Evolutionary conservation across 2,797 vertebrate species (phyloP).

Genomic region (Myiothlypis chrysogaster): DNA sequence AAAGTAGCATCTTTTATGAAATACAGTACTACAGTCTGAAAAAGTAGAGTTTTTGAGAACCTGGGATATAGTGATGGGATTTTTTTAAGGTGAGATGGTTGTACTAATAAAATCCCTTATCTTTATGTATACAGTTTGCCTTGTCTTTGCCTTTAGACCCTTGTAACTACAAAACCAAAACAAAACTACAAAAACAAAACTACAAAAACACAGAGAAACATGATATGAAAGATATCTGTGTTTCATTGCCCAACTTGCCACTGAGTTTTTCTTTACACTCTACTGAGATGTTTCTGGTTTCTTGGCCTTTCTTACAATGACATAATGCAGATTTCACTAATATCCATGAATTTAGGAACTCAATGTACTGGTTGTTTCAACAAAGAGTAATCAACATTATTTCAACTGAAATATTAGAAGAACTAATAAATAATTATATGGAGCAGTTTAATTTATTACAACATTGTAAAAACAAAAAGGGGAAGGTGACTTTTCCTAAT

Average conservation of each 20-base stretch:
- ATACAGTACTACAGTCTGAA: background rate
- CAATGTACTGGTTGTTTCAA: background rate
- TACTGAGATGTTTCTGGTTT: background rate
- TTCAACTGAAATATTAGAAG: background rate
- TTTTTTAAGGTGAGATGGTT: background rate
- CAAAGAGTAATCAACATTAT: background rate
- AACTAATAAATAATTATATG: background rate
- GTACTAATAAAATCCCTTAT: background rate
- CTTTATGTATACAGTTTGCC: background rate
- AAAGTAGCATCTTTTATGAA: background rate
- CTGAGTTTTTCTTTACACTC: background rate
- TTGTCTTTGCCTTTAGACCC: background rate
- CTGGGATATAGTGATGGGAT: background rate
- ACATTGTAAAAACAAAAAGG: background rate
- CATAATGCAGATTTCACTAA: background rate
- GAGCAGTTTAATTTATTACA: background rate
- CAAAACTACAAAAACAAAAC: too few relatives aligned
- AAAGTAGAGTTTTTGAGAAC: background rate
- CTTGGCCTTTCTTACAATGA: background rate
- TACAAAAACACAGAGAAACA: background rate
- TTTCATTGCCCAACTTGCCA: background rate
- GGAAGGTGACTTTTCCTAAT: background rate
- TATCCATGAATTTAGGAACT: background rate
- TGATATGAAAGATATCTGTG: background rate
- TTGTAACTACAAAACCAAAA: background rate